These are phyloP conservation scores for Oxyteleia sp. DNA, from an alignment of 2,888 invertebrate genomes.

Conservation along the genomic window DNA sequence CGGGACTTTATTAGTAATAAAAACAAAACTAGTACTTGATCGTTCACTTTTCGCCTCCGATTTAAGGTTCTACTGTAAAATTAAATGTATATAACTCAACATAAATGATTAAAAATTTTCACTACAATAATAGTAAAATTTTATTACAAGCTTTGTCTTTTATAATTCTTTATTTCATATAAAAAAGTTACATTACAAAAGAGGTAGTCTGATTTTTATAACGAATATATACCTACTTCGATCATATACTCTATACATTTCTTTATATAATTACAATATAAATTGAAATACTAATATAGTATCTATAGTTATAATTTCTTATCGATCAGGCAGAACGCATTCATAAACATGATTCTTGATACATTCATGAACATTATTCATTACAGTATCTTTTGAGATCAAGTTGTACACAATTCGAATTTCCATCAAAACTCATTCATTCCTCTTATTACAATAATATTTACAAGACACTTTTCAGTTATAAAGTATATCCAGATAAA, in stretches of 20 bases:
- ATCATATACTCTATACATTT: slow-evolving; percentile 2
- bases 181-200: neutral
- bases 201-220: neutral
- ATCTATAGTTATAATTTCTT: neutral
- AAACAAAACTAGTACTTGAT: no score
- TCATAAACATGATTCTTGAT: slow-evolving; percentile 1
- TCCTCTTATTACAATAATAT: neutral
- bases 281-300: slow-evolving; percentile 4
- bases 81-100: no score
- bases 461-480: no score
- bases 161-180: neutral
- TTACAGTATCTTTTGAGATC: slow-evolving; percentile 15
- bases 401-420: slow-evolving; percentile 1
- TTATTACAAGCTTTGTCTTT: neutral
- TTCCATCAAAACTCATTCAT: slow-evolving; percentile 3
- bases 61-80: no score
- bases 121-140: neutral
- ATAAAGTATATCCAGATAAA: no score
- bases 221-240: neutral
- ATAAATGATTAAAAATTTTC: no score
- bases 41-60: no score
- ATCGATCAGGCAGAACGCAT: neutral
- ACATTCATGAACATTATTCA: slow-evolving; percentile 9
- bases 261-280: neutral
- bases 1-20: no score